A percentile compares a stretch with the other conserved stretches of the same genome.
Conservation (phyloP, 2,113 vertebrate species). For the Muntiacus muntjak region DNA sequence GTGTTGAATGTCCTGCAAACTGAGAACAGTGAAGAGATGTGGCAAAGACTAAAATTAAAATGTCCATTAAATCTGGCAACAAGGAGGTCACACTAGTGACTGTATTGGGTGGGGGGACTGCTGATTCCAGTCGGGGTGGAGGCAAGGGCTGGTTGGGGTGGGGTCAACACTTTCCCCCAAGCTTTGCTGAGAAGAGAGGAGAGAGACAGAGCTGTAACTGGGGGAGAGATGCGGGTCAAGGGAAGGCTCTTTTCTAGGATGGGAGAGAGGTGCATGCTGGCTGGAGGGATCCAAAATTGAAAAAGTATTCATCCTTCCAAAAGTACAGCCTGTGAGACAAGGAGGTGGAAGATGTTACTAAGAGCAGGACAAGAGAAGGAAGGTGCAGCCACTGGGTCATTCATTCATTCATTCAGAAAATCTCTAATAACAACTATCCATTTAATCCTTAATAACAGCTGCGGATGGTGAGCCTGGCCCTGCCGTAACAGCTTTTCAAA, state of each 20-base stretch:
- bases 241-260: not conserved
- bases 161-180: not conserved
- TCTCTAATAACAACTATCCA: not conserved
- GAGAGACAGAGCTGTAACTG: not conserved
- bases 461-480: not conserved
- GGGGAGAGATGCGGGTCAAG: not conserved
- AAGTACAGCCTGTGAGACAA: not conserved
- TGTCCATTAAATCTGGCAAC: not conserved
- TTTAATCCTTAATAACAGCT: not conserved
- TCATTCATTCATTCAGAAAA: slow-evolving; percentile 24
- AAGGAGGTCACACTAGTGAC: not conserved
- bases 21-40: not conserved
- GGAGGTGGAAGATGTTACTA: not conserved
- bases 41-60: not conserved
- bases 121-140: fast-evolving
- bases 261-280: not conserved
- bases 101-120: not conserved
- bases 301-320: not conserved
- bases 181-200: not conserved
- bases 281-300: not conserved
- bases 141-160: not conserved
- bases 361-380: not conserved
- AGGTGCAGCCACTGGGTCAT: not conserved
- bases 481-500: not conserved
- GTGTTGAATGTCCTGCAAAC: not conserved